Evolutionary conservation across 2,888 invertebrate species (phyloP), one percentile per base, ranked within the genome.

Genomic region (Athalia circularis): DNA sequence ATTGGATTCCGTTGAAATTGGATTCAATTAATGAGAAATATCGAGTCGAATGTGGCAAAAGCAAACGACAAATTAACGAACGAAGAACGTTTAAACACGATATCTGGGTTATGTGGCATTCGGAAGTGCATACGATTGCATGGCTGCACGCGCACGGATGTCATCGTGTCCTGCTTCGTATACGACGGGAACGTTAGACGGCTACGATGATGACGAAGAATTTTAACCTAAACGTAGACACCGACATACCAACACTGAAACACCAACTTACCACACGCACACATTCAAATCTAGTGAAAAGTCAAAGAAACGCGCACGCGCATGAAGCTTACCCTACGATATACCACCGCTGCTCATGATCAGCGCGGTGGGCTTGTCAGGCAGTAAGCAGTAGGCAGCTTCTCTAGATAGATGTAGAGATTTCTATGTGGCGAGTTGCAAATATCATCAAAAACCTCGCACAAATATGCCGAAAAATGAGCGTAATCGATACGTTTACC

Each of bases 71-170:
- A 3, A 7, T 15, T 15, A 43, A 3, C 8, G 5, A 8, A 43
- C 15, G 29, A 8, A 9, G 29, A 8, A 5, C 64, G 68, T 47
- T 57, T n/a, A 59, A 9, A n/a, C 43, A 45, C 57, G 72, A 59
- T 72, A 72, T 72, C 72, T 72, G 72, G 72, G 72, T 72, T 72
- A 72, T 72, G 72, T 72, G 72, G 72, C 72, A 72, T 72, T 72
- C 72, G 72, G 72, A 72, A 72, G 72, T 72, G 72, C 72, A 72
- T 59, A 72, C 72, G 59, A 72, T 45, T 72, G 72, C 72, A 72
- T 47, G 59, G 59, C 57, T 59, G 47, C 47, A 72, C 59, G 54
- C 54, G 50, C 50, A 62, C 62, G 54, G 61, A 61, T 48, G 48
- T 13, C 13, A n/a, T 29, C 13, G 13, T 15, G 13, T n/a, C 62